Base-by-base conservation (phyloP, 2,888 invertebrate genomes). In the Graphium colonna region DNA sequence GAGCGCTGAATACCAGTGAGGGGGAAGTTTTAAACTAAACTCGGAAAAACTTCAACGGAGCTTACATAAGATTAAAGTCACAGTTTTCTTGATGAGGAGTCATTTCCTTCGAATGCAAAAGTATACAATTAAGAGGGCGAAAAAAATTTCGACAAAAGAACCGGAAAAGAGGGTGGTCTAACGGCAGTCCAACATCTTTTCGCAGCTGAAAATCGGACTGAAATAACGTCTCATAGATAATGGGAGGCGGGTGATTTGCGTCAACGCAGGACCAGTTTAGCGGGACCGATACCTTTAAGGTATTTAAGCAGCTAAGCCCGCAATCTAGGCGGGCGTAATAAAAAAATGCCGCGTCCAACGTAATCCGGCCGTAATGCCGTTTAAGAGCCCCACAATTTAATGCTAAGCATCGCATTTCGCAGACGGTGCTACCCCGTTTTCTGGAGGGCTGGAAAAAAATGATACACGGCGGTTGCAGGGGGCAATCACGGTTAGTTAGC, bases 401-500 rank as follows among this genome's bases (percentile, higher is more conserved):
- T 84, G 81, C 77, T 86, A 84, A 87, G 86, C 82, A 82, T 80
- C 77, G 82, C 83, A 80, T 84, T 88, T 82, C 83, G 72, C 76
- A 79, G 78, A 75, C 73, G 77, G 77, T 76, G 69, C 67, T 67
- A 79, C 75, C 73, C 71, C 69, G 73, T 72, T 65, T 64, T 77
- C 64, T 60, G 63, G 76, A 79, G 82, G 75, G 81, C 80, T 77
- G 83, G 82, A 74, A 82, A 83, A 85, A 83, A 82, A 83, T 83
- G 80, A 85, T 85, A 82, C 78, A 83, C 77, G 73, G 60, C 61
- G 56, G 47, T 42, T 56, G 56, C 64, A 63, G 60, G 69, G 67
- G 71, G 75, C 73, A 82, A 82, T 82, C 77, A 79, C 73, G 76
- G 81, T 80, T 81, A 77, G 83, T 82, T 78, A 82, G 77, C 74